These are phyloP conservation scores for Synergus gifuensis DNA, from an alignment of 2,888 invertebrate genomes.

Conservation along the genomic window DNA sequence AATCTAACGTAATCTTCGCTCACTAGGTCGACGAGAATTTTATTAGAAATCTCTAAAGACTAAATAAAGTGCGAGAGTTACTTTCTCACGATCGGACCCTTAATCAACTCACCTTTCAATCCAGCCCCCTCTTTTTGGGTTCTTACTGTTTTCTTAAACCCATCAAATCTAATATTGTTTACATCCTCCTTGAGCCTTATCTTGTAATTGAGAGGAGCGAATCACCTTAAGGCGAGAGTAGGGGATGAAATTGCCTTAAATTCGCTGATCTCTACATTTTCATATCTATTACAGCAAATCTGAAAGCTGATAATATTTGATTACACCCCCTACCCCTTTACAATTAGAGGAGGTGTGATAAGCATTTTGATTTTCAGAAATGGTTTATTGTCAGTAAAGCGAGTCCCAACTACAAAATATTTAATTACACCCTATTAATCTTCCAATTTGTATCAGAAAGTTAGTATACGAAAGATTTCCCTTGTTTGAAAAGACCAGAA, in stretches of 20 bases:
- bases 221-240: conserved; percentile 14
- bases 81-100: conserved; percentile 31
- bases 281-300: too few species aligned
- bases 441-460: too few species aligned
- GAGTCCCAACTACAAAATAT: too few species aligned
- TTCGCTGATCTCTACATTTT: neutral
- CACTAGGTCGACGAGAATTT: neutral
- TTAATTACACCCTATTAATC: too few species aligned
- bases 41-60: conserved; percentile 9
- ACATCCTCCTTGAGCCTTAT: conserved; percentile 4
- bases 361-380: too few species aligned
- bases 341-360: too few species aligned
- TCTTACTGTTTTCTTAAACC: conserved; percentile 2
- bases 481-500: neutral
- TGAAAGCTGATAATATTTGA: too few species aligned
- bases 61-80: conserved; percentile 30
- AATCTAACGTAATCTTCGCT: conserved; percentile 54
- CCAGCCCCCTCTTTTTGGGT: conserved; percentile 1
- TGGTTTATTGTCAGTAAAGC: too few species aligned
- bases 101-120: conserved; percentile 33
- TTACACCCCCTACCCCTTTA: too few species aligned
- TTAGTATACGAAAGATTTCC: too few species aligned
- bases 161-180: conserved; percentile 33
- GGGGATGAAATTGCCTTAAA: conserved; percentile 8
- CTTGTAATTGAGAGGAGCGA: conserved; percentile 32